Conservation (phyloP, 2,888 invertebrate genomes). For the Folsomia candida region DNA sequence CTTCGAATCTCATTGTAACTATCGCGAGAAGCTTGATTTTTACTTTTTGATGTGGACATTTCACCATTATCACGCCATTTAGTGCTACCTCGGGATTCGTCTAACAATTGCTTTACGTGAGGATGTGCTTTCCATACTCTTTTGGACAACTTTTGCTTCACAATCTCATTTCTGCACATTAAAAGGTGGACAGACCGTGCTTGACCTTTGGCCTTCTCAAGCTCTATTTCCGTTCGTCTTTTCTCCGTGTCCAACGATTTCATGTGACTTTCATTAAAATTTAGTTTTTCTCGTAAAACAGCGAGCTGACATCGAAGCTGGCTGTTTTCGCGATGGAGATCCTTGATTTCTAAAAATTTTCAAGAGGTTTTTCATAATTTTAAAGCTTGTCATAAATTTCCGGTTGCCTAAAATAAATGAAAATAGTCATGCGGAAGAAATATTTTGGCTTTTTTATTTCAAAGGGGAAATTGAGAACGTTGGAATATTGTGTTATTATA, state of each 20-base stretch:
- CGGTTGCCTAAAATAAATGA: no score
- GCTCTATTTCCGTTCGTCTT: slow-evolving; percentile 34
- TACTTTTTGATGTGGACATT: not conserved
- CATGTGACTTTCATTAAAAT: slow-evolving; percentile 25
- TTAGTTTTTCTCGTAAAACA: slow-evolving; percentile 31
- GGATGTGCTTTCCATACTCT: slow-evolving; percentile 29
- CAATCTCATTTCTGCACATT: slow-evolving; percentile 38
- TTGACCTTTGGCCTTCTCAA: slow-evolving; percentile 37
- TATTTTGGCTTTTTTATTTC: no score
- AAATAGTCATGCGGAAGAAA: no score
- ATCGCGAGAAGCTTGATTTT: not conserved
- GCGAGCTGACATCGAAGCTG: slow-evolving; percentile 39
- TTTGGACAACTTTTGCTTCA: slow-evolving; percentile 31
- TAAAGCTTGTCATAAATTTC: no score
- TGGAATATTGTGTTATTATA: no score
- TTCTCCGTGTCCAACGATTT: slow-evolving; percentile 31
- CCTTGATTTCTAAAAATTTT: slow-evolving; percentile 30
- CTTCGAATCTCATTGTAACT: slow-evolving; percentile 33
- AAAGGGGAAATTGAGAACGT: no score
- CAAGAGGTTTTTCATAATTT: not conserved
- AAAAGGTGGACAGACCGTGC: slow-evolving; percentile 38
- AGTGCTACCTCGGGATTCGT: not conserved
- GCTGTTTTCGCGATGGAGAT: slow-evolving; percentile 39
- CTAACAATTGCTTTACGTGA: not conserved
- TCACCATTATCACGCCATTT: not conserved